Conservation (phyloP, 2,888 invertebrate species). For the Sesia apiformis region DNA sequence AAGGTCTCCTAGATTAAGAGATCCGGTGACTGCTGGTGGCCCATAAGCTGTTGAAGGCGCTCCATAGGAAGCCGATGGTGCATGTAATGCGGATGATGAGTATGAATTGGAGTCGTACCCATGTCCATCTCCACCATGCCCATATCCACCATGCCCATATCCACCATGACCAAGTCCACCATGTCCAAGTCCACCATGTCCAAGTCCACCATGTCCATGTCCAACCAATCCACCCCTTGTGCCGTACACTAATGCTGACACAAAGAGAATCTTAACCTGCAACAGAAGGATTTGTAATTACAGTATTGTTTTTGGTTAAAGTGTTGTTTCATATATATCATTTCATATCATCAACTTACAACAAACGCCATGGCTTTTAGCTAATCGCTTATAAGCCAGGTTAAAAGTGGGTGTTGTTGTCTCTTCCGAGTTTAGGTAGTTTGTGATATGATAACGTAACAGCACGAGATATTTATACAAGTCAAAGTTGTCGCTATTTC, state of each 20-base stretch:
- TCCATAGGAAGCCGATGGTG: constrained; percentile 56
- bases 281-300: constrained; percentile 22
- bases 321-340: constrained; percentile 1
- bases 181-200: neutral
- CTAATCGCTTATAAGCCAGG: constrained; percentile 67
- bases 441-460: constrained; percentile 51
- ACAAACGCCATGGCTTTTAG: constrained; percentile 71
- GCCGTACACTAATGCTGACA: constrained; percentile 47
- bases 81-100: constrained; percentile 37
- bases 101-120: constrained; percentile 42
- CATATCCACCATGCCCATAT: too few species aligned
- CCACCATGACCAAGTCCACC: neutral
- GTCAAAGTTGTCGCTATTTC: constrained; percentile 34
- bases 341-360: constrained; percentile 45
- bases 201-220: constrained; percentile 5
- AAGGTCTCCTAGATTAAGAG: constrained; percentile 5
- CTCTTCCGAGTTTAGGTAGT: constrained; percentile 51
- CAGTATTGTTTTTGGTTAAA: constrained; percentile 1
- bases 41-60: constrained; percentile 48
- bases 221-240: constrained; percentile 43
- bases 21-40: constrained; percentile 16
- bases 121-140: neutral
- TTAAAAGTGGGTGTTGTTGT: constrained; percentile 48
- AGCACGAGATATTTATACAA: constrained; percentile 61
- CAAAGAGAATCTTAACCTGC: constrained; percentile 52